Percentiles rank a stretch among this genome's conserved stretches.
Conservation (phyloP, 2,113 vertebrate species). For the Apeltes quadracus region DNA sequence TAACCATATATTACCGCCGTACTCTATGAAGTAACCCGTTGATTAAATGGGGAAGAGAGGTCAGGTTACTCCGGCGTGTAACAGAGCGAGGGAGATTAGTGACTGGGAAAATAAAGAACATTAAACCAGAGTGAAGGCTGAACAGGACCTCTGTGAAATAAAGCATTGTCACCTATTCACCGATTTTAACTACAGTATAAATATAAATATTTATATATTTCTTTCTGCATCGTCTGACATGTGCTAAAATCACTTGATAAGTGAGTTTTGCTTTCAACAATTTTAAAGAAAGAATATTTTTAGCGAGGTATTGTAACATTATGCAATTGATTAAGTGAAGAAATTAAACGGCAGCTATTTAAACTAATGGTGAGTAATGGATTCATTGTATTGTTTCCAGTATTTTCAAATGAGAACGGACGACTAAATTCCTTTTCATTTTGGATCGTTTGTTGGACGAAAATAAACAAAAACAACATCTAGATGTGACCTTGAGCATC, state of each 20-base stretch:
- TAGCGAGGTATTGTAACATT: background rate
- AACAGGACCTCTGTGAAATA: background rate
- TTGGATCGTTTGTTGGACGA: background rate
- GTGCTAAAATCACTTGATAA: background rate
- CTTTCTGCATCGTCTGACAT: background rate
- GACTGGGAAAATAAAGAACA: background rate
- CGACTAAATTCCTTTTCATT: background rate
- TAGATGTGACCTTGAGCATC: background rate
- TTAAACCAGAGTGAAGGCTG: conserved; percentile 10
- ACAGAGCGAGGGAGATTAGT: conserved; percentile 10
- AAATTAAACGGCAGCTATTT: background rate
- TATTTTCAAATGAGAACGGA: background rate
- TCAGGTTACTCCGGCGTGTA: conserved; percentile 15
- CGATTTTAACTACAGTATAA: background rate
- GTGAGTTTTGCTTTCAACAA: background rate
- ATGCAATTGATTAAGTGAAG: background rate
- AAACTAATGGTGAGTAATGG: background rate
- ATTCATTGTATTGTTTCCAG: background rate
- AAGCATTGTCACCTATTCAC: background rate
- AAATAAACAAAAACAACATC: background rate
- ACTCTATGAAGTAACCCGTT: conserved; percentile 16
- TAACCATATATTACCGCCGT: conserved; percentile 30
- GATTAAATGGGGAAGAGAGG: conserved; percentile 30
- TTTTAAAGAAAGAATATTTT: background rate
- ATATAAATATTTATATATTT: background rate